These are phyloP conservation scores for Apotomis capreana DNA, from an alignment of 2,888 invertebrate species.

Conservation along the genomic window DNA sequence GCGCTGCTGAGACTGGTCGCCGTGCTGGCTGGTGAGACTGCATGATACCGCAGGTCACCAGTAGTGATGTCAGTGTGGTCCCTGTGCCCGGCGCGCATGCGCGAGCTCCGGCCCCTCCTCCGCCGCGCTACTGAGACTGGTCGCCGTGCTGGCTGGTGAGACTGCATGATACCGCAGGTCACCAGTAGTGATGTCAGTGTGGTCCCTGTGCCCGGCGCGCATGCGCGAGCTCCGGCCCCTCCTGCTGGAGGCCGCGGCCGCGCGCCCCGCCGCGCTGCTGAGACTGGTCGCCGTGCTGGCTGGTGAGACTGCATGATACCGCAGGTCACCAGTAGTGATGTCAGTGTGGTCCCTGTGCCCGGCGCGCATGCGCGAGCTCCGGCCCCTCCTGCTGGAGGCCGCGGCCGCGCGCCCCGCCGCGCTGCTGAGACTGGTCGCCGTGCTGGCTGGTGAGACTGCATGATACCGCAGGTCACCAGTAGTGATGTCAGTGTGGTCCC, in stretches of 20 bases:
- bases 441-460: too few species aligned
- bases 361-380: conserved; percentile 55
- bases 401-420: conserved; percentile 49
- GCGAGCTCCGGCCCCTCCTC: conserved; percentile 60
- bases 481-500: conserved; percentile 45
- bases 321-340: conserved; percentile 47
- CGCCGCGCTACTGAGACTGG: conserved; percentile 55
- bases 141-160: conserved; percentile 56
- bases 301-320: conserved; percentile 46
- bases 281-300: conserved; percentile 56
- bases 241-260: conserved; percentile 43
- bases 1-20: conserved; percentile 55
- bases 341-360: conserved; percentile 49
- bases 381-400: conserved; percentile 52
- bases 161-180: conserved; percentile 42
- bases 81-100: conserved; percentile 50
- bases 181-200: conserved; percentile 46
- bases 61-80: conserved; percentile 46
- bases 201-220: conserved; percentile 49
- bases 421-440: conserved; percentile 54
- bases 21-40: conserved; percentile 57
- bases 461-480: conserved; percentile 50
- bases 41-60: conserved; percentile 46
- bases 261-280: conserved; percentile 53
- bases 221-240: conserved; percentile 59